A percentile compares a stretch with the other conserved stretches of the same genome.
Evolutionary conservation across 2,113 vertebrate genomes (phyloP).

Genomic region (Scytalopus superciliaris): DNA sequence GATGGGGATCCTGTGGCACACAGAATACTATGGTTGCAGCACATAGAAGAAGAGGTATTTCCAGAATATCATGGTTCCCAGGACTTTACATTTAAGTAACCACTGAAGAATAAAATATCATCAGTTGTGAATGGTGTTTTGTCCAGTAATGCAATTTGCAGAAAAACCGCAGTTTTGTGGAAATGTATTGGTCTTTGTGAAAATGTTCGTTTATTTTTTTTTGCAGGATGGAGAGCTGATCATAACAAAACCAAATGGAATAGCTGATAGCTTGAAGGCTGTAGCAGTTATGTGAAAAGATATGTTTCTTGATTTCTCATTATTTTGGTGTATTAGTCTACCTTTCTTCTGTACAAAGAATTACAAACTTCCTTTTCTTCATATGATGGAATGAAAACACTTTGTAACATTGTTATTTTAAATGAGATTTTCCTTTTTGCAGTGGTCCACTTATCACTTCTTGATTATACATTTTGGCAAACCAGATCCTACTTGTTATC

Average conservation of each 20-base stretch:
- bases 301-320: not conserved
- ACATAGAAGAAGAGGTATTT: too few species aligned
- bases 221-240: not conserved
- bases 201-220: not conserved
- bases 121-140: not conserved
- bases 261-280: not conserved
- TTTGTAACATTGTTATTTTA: not conserved
- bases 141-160: not conserved
- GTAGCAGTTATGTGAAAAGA: not conserved
- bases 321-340: not conserved
- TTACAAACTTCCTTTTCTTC: not conserved
- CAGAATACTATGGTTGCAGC: too few species aligned
- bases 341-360: not conserved
- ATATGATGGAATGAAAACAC: not conserved
- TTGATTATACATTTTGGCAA: not conserved
- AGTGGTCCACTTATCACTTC: not conserved
- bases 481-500: not conserved
- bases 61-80: not conserved
- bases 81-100: not conserved
- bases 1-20: not conserved
- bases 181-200: not conserved
- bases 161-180: not conserved
- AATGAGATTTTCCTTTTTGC: not conserved
- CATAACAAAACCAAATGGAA: not conserved
- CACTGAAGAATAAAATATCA: not conserved